Conservation (phyloP, 30 jellyfish, hydroid and myxozoan genomes). For the Turritopsis rubra region DNA sequence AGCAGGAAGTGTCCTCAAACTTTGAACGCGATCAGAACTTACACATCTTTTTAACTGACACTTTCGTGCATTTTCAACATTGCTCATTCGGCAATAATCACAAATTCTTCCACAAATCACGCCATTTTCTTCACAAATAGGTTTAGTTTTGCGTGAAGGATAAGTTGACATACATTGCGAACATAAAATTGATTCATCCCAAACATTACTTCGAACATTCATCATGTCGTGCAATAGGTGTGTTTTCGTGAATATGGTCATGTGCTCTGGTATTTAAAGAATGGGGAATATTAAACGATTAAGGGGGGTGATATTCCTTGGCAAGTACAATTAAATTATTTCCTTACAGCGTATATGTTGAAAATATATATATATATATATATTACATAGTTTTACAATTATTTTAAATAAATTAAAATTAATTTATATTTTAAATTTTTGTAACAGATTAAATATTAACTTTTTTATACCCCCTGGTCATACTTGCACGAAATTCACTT, state of each 20-base stretch:
- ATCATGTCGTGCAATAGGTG: neutral
- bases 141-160: conserved; percentile 37
- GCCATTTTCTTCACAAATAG: conserved; percentile 38
- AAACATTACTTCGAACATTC: conserved; percentile 29
- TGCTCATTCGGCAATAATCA: conserved; percentile 48
- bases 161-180: conserved; percentile 48
- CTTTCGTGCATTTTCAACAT: conserved; percentile 55
- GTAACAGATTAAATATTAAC: neutral
- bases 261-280: neutral
- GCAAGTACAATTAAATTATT: too few species aligned
- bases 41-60: conserved; percentile 54
- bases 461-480: neutral
- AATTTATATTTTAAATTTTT: too few species aligned
- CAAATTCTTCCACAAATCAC: conserved; percentile 54
- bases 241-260: neutral
- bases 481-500: neutral
- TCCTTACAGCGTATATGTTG: too few species aligned
- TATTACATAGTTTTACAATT: too few species aligned
- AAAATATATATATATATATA: too few species aligned
- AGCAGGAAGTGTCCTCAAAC: conserved; percentile 70
- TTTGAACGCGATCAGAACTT: conserved; percentile 44
- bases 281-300: neutral
- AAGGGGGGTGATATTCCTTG: neutral
- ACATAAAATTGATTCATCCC: conserved; percentile 40
- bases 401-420: too few species aligned